Base-by-base conservation (phyloP, 2,113 vertebrate species). In the Chamaea fasciata region DNA sequence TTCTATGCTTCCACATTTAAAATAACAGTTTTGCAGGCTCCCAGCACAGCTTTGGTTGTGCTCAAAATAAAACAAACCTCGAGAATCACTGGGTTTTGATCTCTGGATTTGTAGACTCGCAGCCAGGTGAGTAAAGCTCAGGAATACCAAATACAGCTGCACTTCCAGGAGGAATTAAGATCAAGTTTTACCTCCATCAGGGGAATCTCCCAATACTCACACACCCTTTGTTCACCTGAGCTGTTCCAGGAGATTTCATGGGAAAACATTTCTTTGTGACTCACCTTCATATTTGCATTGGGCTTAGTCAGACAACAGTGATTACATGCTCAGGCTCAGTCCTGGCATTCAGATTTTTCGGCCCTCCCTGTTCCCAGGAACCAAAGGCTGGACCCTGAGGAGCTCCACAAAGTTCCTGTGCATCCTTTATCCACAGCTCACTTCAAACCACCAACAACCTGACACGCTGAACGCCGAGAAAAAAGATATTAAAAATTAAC, bases 231-330 rank as follows among this genome's bases (percentile, higher is more conserved):
- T 28, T 90, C 82, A 56, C 57, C 33, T 6, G 18, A 71, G 67
- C 11, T 17, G 1, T 42, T n/a, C 59, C 73, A 27, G 42, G 18
- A 59, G 39, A 83, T 67, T 84, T 50, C 81, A 70, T 9, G 60
- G 83, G 89, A 91, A 94, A 91, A 39, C 77, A 63, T 44, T 24
- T 77, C 55, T 44, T 52, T 30, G 77, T 96, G 95, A 96, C 84
- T 96, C 96, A 96, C 4, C 77, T 74, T 8, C 2, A 71, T 39
- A 39, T 95, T 85, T 91, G 90, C 95, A 84, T 87, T 59, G 75
- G 26, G 42, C 74, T 89, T 55, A 41, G 47, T 83, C 81, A 89
- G 82, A 94, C 87, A 84, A 46, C 30, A 56, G 78, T 47, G 90
- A 91, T 82, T 87, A 85, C 2, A 53, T 0, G 37, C 55, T 17